These are phyloP conservation scores for Drosophila neoperkinsi DNA, from an alignment of 2,888 invertebrate genomes.

Conservation along the genomic window DNA sequence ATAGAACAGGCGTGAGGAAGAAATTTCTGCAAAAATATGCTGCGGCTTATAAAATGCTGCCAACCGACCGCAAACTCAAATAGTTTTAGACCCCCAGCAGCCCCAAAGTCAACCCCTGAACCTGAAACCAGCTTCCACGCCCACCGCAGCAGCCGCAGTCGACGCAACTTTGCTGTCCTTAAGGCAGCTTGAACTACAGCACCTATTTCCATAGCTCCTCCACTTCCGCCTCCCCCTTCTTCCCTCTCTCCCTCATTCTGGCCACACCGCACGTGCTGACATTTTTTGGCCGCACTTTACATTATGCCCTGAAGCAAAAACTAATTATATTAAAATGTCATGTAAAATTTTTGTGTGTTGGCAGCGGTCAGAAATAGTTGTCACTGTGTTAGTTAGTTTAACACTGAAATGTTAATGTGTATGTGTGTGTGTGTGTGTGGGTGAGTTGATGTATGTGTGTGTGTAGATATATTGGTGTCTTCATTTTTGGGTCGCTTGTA, in stretches of 20 bases:
- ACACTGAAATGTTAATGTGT: conserved; percentile 26
- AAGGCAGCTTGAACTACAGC: conserved; percentile 44
- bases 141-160: conserved; percentile 50
- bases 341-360: conserved; percentile 69
- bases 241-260: not conserved
- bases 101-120: conserved; percentile 6
- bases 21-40: conserved; percentile 74
- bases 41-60: conserved; percentile 72
- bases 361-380: conserved; percentile 69
- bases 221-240: not conserved
- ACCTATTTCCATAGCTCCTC: conserved; percentile 1
- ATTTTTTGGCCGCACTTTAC: conserved; percentile 76
- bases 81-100: conserved; percentile 58
- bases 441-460: conserved; percentile 11
- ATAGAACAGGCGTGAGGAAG: conserved; percentile 68
- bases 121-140: not conserved
- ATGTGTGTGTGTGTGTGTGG: not conserved
- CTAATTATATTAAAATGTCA: conserved; percentile 79
- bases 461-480: conserved; percentile 16
- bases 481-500: conserved; percentile 57
- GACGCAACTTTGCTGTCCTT: conserved; percentile 68
- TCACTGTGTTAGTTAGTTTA: conserved; percentile 56
- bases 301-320: conserved; percentile 74
- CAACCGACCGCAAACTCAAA: conserved; percentile 66
- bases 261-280: conserved; percentile 62